Conservation (phyloP, 1,140 invertebrate genomes). For the Teleopsis dalmanni region DNA sequence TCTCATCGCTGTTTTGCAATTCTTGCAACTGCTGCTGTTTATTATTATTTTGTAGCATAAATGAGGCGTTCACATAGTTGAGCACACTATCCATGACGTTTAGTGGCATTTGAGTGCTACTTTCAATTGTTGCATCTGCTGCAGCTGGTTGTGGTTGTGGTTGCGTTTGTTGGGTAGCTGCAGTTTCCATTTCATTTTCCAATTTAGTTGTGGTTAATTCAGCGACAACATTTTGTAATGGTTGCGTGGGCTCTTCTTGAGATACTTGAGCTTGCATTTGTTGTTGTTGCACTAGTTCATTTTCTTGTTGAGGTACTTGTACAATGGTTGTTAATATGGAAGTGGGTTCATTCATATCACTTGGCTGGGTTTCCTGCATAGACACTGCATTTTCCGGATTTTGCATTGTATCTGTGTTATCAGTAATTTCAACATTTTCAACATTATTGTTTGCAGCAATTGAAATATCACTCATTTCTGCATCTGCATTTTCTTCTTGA, state of each 20-base stretch:
- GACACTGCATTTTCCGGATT: not conserved
- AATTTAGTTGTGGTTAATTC: too few relatives aligned
- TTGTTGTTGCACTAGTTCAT: conserved; percentile 10
- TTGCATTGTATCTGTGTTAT: not conserved
- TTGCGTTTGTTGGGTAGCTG: not conserved
- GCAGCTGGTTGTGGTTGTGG: conserved; percentile 2
- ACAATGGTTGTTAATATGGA: conserved; percentile 31
- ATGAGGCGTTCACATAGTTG: conserved; percentile 41
- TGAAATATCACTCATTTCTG: not conserved
- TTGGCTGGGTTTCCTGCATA: not conserved
- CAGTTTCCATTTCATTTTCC: too few relatives aligned
- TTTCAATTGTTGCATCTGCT: not conserved
- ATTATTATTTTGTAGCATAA: conserved; percentile 18
- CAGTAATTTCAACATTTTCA: not conserved
- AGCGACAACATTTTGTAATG: too few relatives aligned
- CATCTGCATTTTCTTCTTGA: not conserved
- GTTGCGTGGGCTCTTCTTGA: not conserved
- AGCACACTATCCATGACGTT: conserved; percentile 29
- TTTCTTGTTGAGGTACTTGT: conserved; percentile 14
- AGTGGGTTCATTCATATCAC: not conserved
- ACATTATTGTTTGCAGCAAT: conserved; percentile 1
- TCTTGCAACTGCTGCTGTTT: conserved; percentile 11
- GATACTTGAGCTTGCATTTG: conserved; percentile 6
- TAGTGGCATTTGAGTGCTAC: conserved; percentile 1
- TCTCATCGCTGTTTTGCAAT: conserved; percentile 10